A percentile compares a stretch with the other conserved stretches of the same genome.
phyloP scores from a whole-genome alignment of 92 coral and sea anemone genomes.

The Epizoanthus illoricatus region DNA sequence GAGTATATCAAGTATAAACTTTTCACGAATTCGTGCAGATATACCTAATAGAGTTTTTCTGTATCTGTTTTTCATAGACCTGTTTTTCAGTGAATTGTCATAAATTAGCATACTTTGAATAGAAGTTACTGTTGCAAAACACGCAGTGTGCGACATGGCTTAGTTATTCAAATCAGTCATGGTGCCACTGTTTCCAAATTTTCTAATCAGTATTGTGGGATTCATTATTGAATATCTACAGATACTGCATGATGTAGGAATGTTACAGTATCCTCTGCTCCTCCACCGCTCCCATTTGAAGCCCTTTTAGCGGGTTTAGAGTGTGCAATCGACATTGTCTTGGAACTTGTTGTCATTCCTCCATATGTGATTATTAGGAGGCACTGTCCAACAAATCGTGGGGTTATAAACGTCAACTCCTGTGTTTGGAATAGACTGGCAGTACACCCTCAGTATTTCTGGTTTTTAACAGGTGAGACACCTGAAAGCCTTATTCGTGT shows the following conservation, averaged over 20 bases:
- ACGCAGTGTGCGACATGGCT: background rate
- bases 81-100: background rate
- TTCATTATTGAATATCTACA: background rate
- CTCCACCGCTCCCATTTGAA: background rate
- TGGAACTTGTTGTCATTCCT: background rate
- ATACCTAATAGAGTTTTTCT: background rate
- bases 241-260: background rate
- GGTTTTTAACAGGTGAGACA: slow-evolving; percentile 39
- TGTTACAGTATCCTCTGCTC: background rate
- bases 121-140: background rate
- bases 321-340: background rate
- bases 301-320: background rate
- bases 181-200: background rate
- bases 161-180: background rate
- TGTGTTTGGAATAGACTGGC: slow-evolving; percentile 19
- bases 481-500: background rate
- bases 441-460: background rate
- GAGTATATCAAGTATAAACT: background rate
- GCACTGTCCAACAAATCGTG: slow-evolving; percentile 11
- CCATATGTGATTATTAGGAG: slow-evolving; percentile 2
- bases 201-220: background rate
- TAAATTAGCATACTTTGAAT: slow-evolving; percentile 4
- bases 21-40: background rate
- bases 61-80: background rate
- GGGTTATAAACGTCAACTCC: background rate